Evolutionary conservation across 30 jellyfish, hydroid and myxozoan genomes (phyloP), one percentile per base, ranked within the genome.

Genomic region (Catostylus mosaicus): DNA sequence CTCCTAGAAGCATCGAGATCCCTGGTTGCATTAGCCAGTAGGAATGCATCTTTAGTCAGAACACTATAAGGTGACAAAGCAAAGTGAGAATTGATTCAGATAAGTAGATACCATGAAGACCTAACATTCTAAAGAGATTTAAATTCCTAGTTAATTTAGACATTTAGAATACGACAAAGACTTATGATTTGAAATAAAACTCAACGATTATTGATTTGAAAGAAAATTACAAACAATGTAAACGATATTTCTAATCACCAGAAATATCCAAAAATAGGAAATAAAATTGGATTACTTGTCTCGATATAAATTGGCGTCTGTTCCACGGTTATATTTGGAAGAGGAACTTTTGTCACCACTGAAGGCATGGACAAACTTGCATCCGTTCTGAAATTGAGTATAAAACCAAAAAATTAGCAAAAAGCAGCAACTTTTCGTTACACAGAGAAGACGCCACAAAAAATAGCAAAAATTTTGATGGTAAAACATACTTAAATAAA

Each of bases 311-410:
- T 84, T 24, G 95, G 95, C 9, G 78, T 62, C 32, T 60, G 63
- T 35, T 77, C 96, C 18, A 90, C 77, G 32, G 47, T 46, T 24
- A 85, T 77, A 65, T 51, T 67, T 38, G 97, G 97, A 8, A 90
- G 85, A 57, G 91, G 79, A 30, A 82, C 76, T 52, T 20, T 73
- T 6, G 97, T 89, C 32, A 33, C 77, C 0, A 87, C 96, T 4
- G 83, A 23, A 0, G 91, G 91, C 73, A 68, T 46, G 2, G 84
- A 27, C 19, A 67, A 0, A 31, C 78, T 67, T 32, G 76, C 30
- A 30, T 81, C 91, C 32, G 80, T 66, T 27, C 91, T 81, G 26
- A 43, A 57, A 30, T 24, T 6, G 26, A 76, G 0, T n/a, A 26
- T 6, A 11, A 23, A 4, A 1, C 10, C 29, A 23, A 20, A 0